Evolutionary conservation across 2,888 invertebrate species (phyloP), one percentile per base, ranked within the genome.

Genomic region (Drosophila tanythrix): DNA sequence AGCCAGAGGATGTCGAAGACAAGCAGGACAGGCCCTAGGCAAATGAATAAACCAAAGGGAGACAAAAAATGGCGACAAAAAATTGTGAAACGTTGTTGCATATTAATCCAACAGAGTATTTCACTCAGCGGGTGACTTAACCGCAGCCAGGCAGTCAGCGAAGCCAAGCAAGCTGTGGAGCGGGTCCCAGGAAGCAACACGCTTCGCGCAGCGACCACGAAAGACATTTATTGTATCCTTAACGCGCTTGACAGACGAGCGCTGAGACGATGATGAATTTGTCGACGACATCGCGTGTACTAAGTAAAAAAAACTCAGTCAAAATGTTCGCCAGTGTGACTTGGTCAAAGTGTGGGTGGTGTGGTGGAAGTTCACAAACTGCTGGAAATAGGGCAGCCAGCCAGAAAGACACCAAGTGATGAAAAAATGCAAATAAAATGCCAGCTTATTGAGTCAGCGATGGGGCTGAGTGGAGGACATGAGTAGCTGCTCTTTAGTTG

Each of bases 191-290:
- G 40, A 46, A 76, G 73, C 70, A 61, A 79, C 62, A 70, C 58
- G 63, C 58, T 38, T 63, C 57, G 72, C 62, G 46, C 76, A 31
- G 70, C 76, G 70, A 77, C 89, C 87, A 74, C 83, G 83, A 89
- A 88, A 85, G 85, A 88, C 87, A 88, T 88, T 88, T 89, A 88
- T 88, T 88, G 87, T 88, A 88, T 88, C 88, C 85, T 88, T 89
- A 88, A 88, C 72, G 85, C 82, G 83, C 76, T 74, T 90, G 88
- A 84, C 90, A 88, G 89, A 83, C 83, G 88, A 84, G 89, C 80
- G 89, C 81, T 83, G 89, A 88, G 89, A 88, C 82, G 89, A 90
- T 88, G 88, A 88, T 88, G 88, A 88, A 88, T 88, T 88, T 81
- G 84, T 79, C 68, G 67, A 66, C 78, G 69, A 52, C 71, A 70